These are phyloP conservation scores for Halichondria panicea DNA, from an alignment of 37 sponge, comb jelly and placozoan genomes.

Conservation along the genomic window DNA sequence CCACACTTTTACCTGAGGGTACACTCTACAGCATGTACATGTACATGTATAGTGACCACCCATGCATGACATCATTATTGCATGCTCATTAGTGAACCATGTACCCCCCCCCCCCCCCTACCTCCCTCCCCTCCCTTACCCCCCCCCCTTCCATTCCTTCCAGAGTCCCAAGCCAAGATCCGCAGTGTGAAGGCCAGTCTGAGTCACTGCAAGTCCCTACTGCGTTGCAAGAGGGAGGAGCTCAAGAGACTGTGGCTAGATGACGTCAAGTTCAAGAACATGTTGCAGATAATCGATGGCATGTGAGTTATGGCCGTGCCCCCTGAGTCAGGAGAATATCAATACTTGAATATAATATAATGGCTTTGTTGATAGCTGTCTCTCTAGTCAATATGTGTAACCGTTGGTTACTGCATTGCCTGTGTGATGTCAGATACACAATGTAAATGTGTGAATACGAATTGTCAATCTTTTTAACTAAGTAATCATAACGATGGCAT, in stretches of 20 bases:
- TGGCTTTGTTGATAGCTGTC: no score
- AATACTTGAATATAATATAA: no score
- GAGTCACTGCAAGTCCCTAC: conserved; percentile 61
- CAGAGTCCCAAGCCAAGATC: conserved; percentile 62
- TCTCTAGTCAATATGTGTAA: no score
- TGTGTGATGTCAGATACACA: no score
- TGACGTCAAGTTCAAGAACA: conserved; percentile 82
- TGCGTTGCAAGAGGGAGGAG: conserved; percentile 87
- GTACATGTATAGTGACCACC: background rate
- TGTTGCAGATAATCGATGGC: conserved; percentile 72
- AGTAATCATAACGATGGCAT: no score
- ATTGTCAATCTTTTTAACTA: no score
- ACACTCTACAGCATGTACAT: no score
- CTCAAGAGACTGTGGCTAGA: conserved; percentile 90
- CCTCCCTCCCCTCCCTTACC: background rate
- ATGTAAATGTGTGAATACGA: no score
- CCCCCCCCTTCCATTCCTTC: background rate
- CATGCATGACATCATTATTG: background rate
- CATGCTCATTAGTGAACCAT: background rate
- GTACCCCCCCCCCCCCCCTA: no score
- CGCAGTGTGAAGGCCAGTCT: conserved; percentile 55
- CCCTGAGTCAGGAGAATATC: background rate
- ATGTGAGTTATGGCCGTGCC: conserved; percentile 65
- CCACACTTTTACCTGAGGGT: no score
- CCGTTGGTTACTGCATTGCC: no score